Evolutionary conservation across 1,140 invertebrate genomes (phyloP).

Genomic region (Diabrotica virgifera): DNA sequence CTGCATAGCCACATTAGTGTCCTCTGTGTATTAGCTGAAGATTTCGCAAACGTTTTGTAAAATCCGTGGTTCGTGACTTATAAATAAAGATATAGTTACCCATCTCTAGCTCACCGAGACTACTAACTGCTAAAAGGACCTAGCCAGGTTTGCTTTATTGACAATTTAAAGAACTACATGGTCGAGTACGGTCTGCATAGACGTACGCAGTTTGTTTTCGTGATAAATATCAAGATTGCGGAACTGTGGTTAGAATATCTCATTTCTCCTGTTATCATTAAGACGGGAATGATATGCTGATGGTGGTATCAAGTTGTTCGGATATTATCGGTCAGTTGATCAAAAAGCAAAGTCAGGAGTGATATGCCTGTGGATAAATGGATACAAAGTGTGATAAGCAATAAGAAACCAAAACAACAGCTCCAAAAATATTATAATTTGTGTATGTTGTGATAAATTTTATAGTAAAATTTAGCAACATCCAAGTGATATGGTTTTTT

Average conservation of each 20-base stretch:
- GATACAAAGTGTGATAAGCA: too few species aligned
- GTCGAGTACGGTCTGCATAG: conserved; percentile 25
- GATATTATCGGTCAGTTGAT: too few species aligned
- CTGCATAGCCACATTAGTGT: too few species aligned
- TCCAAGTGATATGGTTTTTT: too few species aligned
- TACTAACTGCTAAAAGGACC: conserved; percentile 27
- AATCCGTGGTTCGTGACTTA: conserved; percentile 31
- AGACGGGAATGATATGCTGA: neutral
- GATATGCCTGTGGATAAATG: too few species aligned
- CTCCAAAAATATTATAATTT: too few species aligned
- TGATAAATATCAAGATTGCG: conserved; percentile 30
- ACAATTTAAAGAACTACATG: conserved; percentile 35
- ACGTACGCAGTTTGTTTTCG: conserved; percentile 33
- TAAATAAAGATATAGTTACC: conserved; percentile 42
- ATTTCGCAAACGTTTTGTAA: conserved; percentile 30
- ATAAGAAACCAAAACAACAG: too few species aligned
- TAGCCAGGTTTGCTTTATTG: conserved; percentile 36
- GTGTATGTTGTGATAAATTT: too few species aligned
- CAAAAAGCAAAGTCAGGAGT: too few species aligned
- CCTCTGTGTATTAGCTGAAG: conserved; percentile 11
- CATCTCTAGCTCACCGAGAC: conserved; percentile 26
- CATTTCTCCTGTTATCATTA: conserved; percentile 19
- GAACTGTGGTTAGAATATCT: conserved; percentile 19
- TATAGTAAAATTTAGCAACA: too few species aligned
- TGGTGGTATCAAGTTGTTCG: too few species aligned